These are phyloP conservation scores for Drosophila ambigua DNA, from an alignment of 1,140 invertebrate genomes.

Conservation along the genomic window DNA sequence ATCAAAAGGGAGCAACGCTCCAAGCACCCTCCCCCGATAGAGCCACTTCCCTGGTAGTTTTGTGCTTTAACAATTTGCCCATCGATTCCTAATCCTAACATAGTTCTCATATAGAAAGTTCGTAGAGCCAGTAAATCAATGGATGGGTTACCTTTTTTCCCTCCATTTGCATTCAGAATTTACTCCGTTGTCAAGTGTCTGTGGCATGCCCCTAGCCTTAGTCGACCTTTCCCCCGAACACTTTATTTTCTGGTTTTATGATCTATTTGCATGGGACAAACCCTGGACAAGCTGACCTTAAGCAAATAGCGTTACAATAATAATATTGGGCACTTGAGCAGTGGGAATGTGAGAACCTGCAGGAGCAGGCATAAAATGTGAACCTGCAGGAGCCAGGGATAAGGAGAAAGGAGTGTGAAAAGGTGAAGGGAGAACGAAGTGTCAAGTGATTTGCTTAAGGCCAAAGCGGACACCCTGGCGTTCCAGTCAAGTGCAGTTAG, in stretches of 20 bases:
- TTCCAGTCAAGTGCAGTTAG: not conserved
- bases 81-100: too few relatives aligned
- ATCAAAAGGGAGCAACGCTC: conserved; percentile 9
- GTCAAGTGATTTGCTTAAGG: conserved; percentile 19
- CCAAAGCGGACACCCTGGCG: not conserved
- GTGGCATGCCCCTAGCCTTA: conserved; percentile 18
- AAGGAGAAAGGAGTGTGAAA: not conserved
- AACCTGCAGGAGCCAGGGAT: conserved; percentile 3
- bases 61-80: too few relatives aligned
- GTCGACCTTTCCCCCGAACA: conserved; percentile 52
- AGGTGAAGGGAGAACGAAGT: not conserved
- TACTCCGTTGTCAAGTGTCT: conserved; percentile 29
- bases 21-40: not conserved
- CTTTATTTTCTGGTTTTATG: conserved; percentile 57
- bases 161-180: too few relatives aligned
- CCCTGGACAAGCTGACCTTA: conserved; percentile 49
- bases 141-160: too few relatives aligned
- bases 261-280: conserved; percentile 61
- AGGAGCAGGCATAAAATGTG: conserved; percentile 3
- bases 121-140: too few relatives aligned
- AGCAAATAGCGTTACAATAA: conserved; percentile 39
- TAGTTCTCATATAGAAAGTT: too few relatives aligned
- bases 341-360: conserved; percentile 7
- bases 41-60: too few relatives aligned
- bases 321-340: conserved; percentile 38